Base-by-base conservation (phyloP, 2,797 vertebrate species). In the Pampus argenteus region DNA sequence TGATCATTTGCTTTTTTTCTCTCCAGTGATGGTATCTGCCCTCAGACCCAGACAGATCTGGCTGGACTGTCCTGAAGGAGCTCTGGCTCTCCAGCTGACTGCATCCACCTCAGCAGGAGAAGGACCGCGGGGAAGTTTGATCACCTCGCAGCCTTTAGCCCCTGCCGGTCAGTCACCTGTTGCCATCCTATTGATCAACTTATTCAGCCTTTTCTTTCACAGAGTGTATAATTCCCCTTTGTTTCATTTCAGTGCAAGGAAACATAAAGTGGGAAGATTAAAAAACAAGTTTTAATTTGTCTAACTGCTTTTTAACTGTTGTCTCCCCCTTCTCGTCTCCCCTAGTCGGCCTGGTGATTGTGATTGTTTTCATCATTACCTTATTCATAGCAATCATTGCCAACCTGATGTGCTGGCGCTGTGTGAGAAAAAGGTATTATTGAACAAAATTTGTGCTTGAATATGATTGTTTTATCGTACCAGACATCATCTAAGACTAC, bases 331-430 rank as follows among this genome's bases (percentile, higher is more conserved):
- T 61, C 15, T 34, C 42, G 34, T 59, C 65, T 82, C 44, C 52
- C 81, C 14, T 36, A 91, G 90, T 70, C 15, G 73, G 82, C 64
- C 25, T 86, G 74, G 63, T 89, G 72, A 60, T 85, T 44, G 81
- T 71, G 54, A 28, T 73, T 4, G 65, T 76, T 55, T 73, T 86
- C 74, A 66, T 74, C 54, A 4, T 85, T 1, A 23, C 65, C 4
- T 1, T 93, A 65, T 79, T 91, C 40, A 15, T 88, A 15, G 59
- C 59, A 6, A 55, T 94, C 55, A 22, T 91, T 4, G 73, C 70
- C 47, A 93, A 92, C 82, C 51, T 95, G 56, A 79, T 94, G 87
- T 95, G 90, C 78, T 90, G 93, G 78, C 86, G 90, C 15, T 93
- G 92, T 77, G 71, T 91, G 57, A 90, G 88, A 26, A 51, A 87